Conservation (phyloP, 2,113 vertebrate species). For the Hydrochoerus hydrochaeris region DNA sequence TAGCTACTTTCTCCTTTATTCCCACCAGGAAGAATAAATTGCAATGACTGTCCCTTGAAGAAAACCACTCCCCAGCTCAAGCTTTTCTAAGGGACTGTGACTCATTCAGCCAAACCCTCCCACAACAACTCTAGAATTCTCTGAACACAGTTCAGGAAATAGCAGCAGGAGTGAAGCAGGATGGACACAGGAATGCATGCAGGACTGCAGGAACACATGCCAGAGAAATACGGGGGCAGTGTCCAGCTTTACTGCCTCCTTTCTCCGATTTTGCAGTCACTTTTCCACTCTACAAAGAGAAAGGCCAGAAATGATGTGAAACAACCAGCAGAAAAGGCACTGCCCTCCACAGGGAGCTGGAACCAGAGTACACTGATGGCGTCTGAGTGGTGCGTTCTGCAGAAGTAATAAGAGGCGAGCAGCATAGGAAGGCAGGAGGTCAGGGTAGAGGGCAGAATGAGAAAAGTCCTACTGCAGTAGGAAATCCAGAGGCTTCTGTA, state of each 20-base stretch:
- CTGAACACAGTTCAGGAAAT: background rate
- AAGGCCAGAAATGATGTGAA: background rate
- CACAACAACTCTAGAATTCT: background rate
- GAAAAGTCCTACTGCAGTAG: background rate
- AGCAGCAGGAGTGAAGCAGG: background rate
- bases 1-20: background rate
- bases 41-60: background rate
- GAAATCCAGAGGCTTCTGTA: background rate
- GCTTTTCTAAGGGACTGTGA: background rate
- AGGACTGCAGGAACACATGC: background rate
- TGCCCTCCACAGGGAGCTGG: background rate
- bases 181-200: background rate
- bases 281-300: background rate
- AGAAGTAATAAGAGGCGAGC: background rate
- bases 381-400: rapidly evolving
- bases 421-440: background rate
- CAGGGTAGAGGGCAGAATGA: background rate
- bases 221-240: background rate
- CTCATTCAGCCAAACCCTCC: background rate
- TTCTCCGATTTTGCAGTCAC: background rate
- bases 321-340: background rate
- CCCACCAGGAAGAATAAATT: background rate
- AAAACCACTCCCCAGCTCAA: background rate
- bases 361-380: background rate
- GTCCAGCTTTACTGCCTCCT: background rate